phyloP scores from a whole-genome alignment of 1,140 invertebrate genomes.

The Hyles euphorbiae region DNA sequence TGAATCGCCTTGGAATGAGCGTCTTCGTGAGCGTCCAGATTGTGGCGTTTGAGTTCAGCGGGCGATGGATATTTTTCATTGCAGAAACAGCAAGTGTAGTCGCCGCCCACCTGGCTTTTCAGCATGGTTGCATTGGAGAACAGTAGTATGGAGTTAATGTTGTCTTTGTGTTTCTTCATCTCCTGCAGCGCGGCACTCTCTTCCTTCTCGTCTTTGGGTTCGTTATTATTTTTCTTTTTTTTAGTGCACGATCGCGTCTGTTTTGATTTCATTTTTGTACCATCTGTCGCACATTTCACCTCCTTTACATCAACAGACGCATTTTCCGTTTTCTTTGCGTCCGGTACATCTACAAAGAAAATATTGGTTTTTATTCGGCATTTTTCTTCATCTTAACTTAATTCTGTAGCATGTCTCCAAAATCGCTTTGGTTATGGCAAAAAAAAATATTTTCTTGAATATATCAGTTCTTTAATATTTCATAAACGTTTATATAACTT shows the following conservation, averaged over 20 bases:
- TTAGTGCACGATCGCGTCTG: background rate
- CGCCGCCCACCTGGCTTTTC: slow-evolving; percentile 8
- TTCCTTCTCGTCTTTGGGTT: slow-evolving; percentile 7
- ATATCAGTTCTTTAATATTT: too few species aligned
- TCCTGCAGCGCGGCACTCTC: slow-evolving; percentile 5
- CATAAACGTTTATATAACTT: too few species aligned
- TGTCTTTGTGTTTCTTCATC: slow-evolving; percentile 22
- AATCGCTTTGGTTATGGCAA: too few species aligned
- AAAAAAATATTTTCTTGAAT: too few species aligned
- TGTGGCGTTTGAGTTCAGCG: slow-evolving; percentile 25
- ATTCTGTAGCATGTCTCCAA: too few species aligned
- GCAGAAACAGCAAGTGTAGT: slow-evolving; percentile 27
- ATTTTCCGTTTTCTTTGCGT: slow-evolving; percentile 1
- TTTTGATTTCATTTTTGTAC: background rate
- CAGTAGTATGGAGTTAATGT: slow-evolving; percentile 19
- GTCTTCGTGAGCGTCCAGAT: slow-evolving; percentile 17
- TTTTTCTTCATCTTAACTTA: too few species aligned
- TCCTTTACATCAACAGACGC: slow-evolving; percentile 8
- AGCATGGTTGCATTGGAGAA: slow-evolving; percentile 26
- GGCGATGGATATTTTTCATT: slow-evolving; percentile 11
- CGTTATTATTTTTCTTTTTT: background rate
- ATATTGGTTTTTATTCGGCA: background rate
- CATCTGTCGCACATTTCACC: background rate
- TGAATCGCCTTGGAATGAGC: slow-evolving; percentile 2
- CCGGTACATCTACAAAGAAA: slow-evolving; percentile 4